Evolutionary conservation across 2,797 vertebrate genomes (phyloP), one percentile per base, ranked within the genome.

Genomic region (Cirrhinus molitorella): DNA sequence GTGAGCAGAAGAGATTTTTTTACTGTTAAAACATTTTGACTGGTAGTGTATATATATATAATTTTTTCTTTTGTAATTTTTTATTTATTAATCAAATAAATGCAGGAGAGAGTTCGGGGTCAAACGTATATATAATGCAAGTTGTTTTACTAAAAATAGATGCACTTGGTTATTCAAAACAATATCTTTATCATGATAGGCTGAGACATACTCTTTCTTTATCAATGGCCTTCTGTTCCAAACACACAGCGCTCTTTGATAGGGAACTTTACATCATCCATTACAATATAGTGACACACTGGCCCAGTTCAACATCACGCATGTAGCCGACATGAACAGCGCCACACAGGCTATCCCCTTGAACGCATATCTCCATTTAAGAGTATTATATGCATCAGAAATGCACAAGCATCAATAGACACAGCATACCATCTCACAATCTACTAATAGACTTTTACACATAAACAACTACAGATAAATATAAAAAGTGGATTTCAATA

Each of bases 201-300:
- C 61, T 59, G 67, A 17, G 59, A 31, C 51, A 80, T 68, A 78
- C 49, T 43, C 51, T 57, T 25, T 63, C 43, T 70, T 67, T 21
- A 71, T 85, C 83, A 87, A 83, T 81, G 77, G 31, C 17, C 53
- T 78, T 81, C 78, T 88, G 81, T 88, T 59, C 63, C 43, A 43
- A 59, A 68, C 61, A 83, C 85, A 85, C 75, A 78, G 59, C 19
- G 10, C 28, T 74, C 72, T 72, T 86, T 80, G 40, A 67, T 59
- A 51, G 81, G 67, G 53, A 34, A 47, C 53, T 81, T 61, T 73
- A 74, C 84, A 85, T 74, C 25, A 84, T 83, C 70, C 74, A 31
- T 14, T 85, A 28, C 66, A 78, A 47, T 68, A 78, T 31, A 73
- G 71, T 73, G 78, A 67, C 59, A 79, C 57, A 55, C 70, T 83